Conservation (phyloP, 2,113 vertebrate genomes). For the Periophthalmodon schlosseri region DNA sequence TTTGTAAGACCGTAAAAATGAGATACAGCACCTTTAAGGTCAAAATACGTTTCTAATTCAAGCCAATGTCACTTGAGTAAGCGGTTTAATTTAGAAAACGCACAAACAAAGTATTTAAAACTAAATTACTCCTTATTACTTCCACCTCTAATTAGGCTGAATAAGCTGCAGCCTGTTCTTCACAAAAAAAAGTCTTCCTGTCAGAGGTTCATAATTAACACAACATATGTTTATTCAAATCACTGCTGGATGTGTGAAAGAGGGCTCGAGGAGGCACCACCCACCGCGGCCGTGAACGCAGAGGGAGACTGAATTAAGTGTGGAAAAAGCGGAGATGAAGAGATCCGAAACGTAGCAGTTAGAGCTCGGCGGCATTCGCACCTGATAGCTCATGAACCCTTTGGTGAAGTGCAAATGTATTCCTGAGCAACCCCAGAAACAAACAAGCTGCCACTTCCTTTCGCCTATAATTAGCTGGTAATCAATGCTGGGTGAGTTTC, state of each 20-base stretch:
- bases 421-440: slow-evolving; percentile 77
- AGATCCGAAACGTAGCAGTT: slow-evolving; percentile 64
- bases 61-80: background rate
- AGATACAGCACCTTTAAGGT: background rate
- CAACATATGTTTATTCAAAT: slow-evolving; percentile 81
- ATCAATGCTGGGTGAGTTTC: slow-evolving; percentile 75
- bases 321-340: slow-evolving; percentile 46
- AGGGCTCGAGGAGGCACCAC: slow-evolving; percentile 69
- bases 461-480: slow-evolving; percentile 79
- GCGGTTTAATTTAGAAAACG: background rate
- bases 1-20: too few species aligned
- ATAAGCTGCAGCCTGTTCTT: slow-evolving; percentile 48
- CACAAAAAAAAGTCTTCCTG: slow-evolving; percentile 50
- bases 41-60: background rate
- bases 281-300: slow-evolving; percentile 74
- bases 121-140: background rate
- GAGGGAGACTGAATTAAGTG: slow-evolving; percentile 63
- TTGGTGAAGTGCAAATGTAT: slow-evolving; percentile 79
- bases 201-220: slow-evolving; percentile 73
- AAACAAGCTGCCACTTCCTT: slow-evolving; percentile 80
- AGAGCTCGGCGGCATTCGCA: slow-evolving; percentile 75
- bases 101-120: background rate
- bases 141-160: slow-evolving; percentile 50
- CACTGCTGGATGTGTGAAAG: slow-evolving; percentile 71
- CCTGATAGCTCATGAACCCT: slow-evolving; percentile 70